These are phyloP conservation scores for Tringa solitaria DNA, from an alignment of 2,113 vertebrate species.

Conservation along the genomic window DNA sequence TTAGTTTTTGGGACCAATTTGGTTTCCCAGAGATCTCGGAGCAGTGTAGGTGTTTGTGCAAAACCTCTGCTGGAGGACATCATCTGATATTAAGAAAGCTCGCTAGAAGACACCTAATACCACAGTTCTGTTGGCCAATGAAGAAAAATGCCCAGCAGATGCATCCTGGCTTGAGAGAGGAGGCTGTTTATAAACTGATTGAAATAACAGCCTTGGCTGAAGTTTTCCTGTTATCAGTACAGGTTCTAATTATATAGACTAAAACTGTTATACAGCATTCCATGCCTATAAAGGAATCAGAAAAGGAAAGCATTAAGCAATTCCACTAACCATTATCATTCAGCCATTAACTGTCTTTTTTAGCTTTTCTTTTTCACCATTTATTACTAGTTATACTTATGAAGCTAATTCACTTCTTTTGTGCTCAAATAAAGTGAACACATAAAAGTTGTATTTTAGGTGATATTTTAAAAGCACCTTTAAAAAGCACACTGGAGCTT, in stretches of 20 bases:
- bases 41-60: not conserved
- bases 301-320: constrained; percentile 36
- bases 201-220: constrained; percentile 51
- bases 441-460: not conserved
- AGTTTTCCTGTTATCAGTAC: constrained; percentile 51
- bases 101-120: not conserved
- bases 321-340: constrained; percentile 18
- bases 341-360: constrained; percentile 11
- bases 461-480: not conserved
- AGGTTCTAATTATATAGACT: constrained; percentile 62
- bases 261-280: constrained; percentile 40
- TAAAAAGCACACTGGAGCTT: not conserved
- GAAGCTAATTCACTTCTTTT: not conserved
- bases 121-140: not conserved
- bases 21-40: not conserved
- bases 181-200: constrained; percentile 23
- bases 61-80: not conserved
- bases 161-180: not conserved
- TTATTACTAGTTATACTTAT: not conserved
- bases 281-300: constrained; percentile 49
- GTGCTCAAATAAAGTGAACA: not conserved
- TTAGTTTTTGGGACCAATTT: not conserved
- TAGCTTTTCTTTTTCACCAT: not conserved
- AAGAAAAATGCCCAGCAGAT: not conserved
- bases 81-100: not conserved